These are phyloP conservation scores for Siniperca undulata DNA, from an alignment of 2,797 vertebrate genomes.

Conservation along the genomic window DNA sequence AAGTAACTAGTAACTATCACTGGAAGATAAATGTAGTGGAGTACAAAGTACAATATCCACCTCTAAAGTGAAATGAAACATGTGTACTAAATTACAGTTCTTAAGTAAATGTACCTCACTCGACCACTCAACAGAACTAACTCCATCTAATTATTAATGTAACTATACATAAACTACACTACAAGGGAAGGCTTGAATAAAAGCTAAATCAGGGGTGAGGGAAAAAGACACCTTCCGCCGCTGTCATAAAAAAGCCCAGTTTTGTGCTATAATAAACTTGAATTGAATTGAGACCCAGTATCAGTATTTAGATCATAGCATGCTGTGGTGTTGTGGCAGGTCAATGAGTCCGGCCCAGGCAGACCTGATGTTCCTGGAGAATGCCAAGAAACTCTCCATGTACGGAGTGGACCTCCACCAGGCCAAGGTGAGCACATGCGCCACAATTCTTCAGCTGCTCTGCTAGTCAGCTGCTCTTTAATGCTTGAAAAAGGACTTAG, in stretches of 20 bases:
- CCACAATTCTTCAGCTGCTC: not conserved
- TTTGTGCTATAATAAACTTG: not conserved
- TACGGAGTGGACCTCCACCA: conserved; percentile 98
- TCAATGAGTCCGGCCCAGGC: conserved; percentile 97
- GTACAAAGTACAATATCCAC: not conserved
- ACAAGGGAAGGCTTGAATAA: not conserved
- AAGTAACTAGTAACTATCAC: not conserved
- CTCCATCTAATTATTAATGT: not conserved
- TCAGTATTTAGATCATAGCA: not conserved
- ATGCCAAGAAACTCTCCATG: conserved; percentile 99
- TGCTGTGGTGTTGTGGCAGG: conserved; percentile 76
- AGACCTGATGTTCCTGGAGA: conserved; percentile 97
- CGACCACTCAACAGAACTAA: not conserved
- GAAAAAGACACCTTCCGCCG: no score
- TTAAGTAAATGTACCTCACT: not conserved
- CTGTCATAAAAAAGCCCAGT: not conserved
- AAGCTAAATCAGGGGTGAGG: not conserved
- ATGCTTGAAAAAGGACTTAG: not conserved
- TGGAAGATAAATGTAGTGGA: not conserved
- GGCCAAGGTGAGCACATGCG: conserved; percentile 90
- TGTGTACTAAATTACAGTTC: not conserved
- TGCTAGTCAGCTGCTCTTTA: not conserved
- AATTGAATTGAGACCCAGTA: not conserved
- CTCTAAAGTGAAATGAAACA: not conserved
- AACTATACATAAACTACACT: not conserved